These are phyloP conservation scores for Columba livia DNA, from an alignment of 2,113 vertebrate genomes.

Conservation along the genomic window DNA sequence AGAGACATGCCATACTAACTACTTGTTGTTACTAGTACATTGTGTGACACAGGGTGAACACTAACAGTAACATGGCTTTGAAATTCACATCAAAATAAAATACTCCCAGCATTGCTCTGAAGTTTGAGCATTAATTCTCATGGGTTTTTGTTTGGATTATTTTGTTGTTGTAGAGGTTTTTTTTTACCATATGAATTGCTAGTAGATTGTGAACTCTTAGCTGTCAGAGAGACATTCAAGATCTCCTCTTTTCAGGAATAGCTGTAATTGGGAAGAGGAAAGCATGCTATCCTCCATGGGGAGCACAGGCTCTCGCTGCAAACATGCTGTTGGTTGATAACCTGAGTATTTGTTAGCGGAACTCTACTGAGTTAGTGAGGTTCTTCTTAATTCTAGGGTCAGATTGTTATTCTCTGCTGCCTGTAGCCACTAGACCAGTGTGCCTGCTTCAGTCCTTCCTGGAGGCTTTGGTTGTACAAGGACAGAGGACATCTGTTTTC, in stretches of 20 bases:
- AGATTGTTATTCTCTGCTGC: background rate
- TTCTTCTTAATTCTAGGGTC: background rate
- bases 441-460: background rate
- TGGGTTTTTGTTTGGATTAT: background rate
- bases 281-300: rapidly evolving
- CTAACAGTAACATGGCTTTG: background rate
- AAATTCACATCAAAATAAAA: background rate
- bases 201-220: background rate
- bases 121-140: background rate
- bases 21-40: background rate
- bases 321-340: background rate
- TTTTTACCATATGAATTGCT: background rate
- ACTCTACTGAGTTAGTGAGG: background rate
- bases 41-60: background rate
- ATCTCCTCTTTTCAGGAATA: background rate
- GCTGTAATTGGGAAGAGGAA: background rate
- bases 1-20: rapidly evolving
- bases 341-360: background rate
- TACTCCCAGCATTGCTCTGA: background rate
- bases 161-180: background rate
- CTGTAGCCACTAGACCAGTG: background rate
- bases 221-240: background rate
- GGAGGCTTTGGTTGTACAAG: background rate
- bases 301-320: background rate
- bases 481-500: background rate